Base-by-base conservation (phyloP, 2,113 vertebrate species). In the Syngnathoides biaculeatus region DNA sequence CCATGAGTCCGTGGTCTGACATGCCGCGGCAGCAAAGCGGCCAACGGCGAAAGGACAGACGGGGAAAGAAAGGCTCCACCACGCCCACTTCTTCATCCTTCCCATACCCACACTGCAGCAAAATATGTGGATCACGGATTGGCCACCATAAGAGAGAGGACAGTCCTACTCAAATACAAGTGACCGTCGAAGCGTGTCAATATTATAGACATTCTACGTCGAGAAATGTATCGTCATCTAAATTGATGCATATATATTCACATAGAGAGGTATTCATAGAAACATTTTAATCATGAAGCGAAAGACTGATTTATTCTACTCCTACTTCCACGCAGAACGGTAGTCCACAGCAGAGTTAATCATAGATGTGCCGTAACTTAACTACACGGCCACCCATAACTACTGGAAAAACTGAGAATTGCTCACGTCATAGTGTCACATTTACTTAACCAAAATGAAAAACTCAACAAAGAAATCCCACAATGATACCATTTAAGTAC, bases 141-240 rank as follows among this genome's bases (percentile, higher is more conserved):
- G 30, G 30, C 30, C 30, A 35, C 30, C 30, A 35, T 35, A 6
- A 35, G 30, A 35, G 30, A 35, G 30, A 35, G 30, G 30, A 35
- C 30, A 35, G 30, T 35, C 30, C 30, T 35, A 35, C 30, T 35
- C 30, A 35, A 35, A 35, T 6, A 3, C 30, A 6, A 35, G 30
- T 35, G 30, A 35, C 30, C 30, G 30, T 6, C 30, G 30, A 35
- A 35, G 30, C 6, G 6, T 3, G 30, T 35, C 30, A 35, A 35
- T 35, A 35, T 35, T 35, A 35, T 35, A 35, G 30, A 35, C 6
- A 35, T 71, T 56, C 52, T 52, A 59, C 4, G 60, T 52, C 53
- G 53, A 56, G 61, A 22, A 42, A 15, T 45, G 42, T 43, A 50
- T 40, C 61, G 70, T 62, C 38, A 69, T 67, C 57, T 52, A 10